Base-by-base conservation (phyloP, 1,140 invertebrate species). In the Achatina immaculata region DNA sequence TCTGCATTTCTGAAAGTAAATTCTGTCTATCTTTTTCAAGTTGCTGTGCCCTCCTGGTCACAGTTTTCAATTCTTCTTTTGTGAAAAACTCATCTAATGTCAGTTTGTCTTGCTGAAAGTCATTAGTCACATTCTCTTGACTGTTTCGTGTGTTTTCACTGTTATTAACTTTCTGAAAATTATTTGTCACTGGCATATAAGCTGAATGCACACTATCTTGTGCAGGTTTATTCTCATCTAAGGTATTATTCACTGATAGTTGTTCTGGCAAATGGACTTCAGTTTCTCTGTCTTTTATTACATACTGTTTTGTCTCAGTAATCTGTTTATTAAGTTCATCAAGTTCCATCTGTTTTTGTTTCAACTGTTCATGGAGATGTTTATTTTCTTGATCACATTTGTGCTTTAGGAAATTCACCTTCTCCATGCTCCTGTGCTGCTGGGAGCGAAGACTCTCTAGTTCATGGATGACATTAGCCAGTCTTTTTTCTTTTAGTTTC, bases 311-410 rank as follows among this genome's bases (percentile, higher is more conserved):
- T 11, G 83, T 73, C 66, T 81, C 78, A 21, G 43, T 34, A 21
- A 87, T 58, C 40, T 86, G 82, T 77, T 69, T 69, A 73, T 84
- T 86, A 28, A 86, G 73, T 0, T 74, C 62, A 42, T 86, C 83
- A 42, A 88, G 71, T 36, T 85, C 82, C 16, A 51, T 38, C 16
- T 83, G 75, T 58, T 82, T 81, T 42, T 71, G 55, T 7, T 81
- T 51, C 21, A 83, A 43, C 28, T 83, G 80, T 36, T 71, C 14
- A 34, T 76, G 55, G 21, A 76, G n/a, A 6, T 45, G 31, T 62
- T 36, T 34, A 0, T 42, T 38, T 40, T 55, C 43, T 6, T 40
- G 3, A 7, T 76, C 74, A 76, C 28, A 76, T 36, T 76, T 48
- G 7, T 62, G 9, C 40, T 76, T 36, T 34, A 76, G 55, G 11